These are phyloP conservation scores for Liopterus haemorrhoidalis DNA, from an alignment of 2,888 invertebrate species.

Conservation along the genomic window DNA sequence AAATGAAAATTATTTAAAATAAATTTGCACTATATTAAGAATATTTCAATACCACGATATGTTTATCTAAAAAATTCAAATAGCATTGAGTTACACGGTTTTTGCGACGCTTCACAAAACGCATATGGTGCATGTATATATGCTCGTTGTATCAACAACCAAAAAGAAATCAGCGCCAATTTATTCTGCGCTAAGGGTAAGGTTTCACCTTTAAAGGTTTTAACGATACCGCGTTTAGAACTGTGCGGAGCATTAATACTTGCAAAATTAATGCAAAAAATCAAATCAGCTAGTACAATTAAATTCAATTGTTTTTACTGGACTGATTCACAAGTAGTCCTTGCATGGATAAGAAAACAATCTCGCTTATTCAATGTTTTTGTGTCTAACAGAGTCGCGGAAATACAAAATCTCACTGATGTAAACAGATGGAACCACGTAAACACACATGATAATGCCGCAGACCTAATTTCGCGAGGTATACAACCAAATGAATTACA, in stretches of 20 bases:
- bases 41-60: conserved; percentile 11
- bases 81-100: conserved; percentile 8
- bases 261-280: conserved; percentile 12
- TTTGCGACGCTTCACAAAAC: conserved; percentile 8
- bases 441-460: conserved; percentile 7
- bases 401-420: too few species aligned
- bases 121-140: conserved; percentile 8
- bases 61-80: background rate
- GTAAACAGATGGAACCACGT: conserved; percentile 18
- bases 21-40: conserved; percentile 9
- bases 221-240: conserved; percentile 8
- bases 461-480: conserved; percentile 15
- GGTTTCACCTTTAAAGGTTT: conserved; percentile 4
- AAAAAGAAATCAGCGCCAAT: conserved; percentile 5
- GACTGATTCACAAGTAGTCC: conserved; percentile 15
- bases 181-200: conserved; percentile 12
- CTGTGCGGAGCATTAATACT: conserved; percentile 10
- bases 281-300: background rate
- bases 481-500: background rate
- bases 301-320: background rate
- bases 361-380: conserved; percentile 19
- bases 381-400: conserved; percentile 12
- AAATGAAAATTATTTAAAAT: background rate
- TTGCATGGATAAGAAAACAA: conserved; percentile 6
- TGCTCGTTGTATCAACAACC: background rate